Percentiles rank a stretch among this genome's conserved stretches.
These are phyloP conservation scores for Morpho achilles DNA, from an alignment of 2,888 invertebrate genomes.

Conservation along the genomic window DNA sequence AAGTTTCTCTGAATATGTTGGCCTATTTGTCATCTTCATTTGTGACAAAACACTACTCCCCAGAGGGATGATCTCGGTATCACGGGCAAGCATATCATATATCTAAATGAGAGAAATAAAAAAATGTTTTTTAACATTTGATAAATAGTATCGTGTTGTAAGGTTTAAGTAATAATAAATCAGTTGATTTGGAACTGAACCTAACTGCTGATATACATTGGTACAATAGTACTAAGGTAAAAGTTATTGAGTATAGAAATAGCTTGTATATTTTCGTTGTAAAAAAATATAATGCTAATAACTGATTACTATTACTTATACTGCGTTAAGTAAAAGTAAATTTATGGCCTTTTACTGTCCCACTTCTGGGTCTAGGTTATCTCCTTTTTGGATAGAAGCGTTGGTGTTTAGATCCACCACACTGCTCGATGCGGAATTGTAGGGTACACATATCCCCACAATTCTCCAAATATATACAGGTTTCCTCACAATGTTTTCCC, in stretches of 20 bases:
- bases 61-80: constrained; percentile 13
- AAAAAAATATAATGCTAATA: too few species aligned
- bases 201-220: too few species aligned
- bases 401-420: too few species aligned
- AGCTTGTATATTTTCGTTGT: too few species aligned
- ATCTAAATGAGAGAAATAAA: background rate
- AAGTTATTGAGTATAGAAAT: too few species aligned
- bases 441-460: too few species aligned
- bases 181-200: too few species aligned
- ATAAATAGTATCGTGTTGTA: constrained; percentile 5
- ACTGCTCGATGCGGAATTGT: too few species aligned
- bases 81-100: constrained; percentile 9
- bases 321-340: background rate
- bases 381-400: too few species aligned
- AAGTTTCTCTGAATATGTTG: constrained; percentile 16
- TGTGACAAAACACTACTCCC: constrained; percentile 13
- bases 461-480: background rate
- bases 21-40: constrained; percentile 22
- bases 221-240: too few species aligned
- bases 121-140: constrained; percentile 1
- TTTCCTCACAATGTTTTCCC: background rate
- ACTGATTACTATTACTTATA: background rate
- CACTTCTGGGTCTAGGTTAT: too few species aligned
- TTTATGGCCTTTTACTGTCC: too few species aligned
- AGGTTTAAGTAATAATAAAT: background rate